A percentile compares a stretch with the other conserved stretches of the same genome.
These are phyloP conservation scores for Elanus axillaris DNA, from an alignment of 2,113 vertebrate species.

Conservation along the genomic window DNA sequence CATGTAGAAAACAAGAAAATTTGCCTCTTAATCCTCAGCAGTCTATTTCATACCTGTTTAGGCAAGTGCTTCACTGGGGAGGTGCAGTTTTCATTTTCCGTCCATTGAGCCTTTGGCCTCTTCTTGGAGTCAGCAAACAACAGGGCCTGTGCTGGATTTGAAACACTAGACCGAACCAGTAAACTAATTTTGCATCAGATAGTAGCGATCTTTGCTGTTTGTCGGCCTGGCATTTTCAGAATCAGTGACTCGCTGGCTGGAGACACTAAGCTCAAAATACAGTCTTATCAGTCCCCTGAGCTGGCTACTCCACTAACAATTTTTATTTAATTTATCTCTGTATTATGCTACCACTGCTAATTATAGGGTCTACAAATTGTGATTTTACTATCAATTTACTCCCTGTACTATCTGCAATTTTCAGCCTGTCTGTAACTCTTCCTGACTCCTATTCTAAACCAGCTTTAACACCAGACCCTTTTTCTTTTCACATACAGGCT, in stretches of 20 bases:
- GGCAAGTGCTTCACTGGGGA: background rate
- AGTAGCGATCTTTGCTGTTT: background rate
- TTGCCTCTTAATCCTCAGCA: background rate
- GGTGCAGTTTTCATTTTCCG: background rate
- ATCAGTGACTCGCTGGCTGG: background rate
- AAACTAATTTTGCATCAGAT: background rate
- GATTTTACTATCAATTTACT: background rate
- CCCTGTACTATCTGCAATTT: background rate
- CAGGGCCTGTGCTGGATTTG: background rate
- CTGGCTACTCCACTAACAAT: background rate
- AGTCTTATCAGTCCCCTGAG: background rate
- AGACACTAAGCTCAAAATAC: background rate
- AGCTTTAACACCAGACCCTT: background rate
- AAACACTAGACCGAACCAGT: background rate
- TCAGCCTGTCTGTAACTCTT: background rate
- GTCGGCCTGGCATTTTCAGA: background rate
- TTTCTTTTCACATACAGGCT: background rate
- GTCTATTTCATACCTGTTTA: background rate
- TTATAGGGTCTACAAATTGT: background rate
- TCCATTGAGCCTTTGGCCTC: background rate
- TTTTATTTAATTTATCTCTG: constrained; percentile 21
- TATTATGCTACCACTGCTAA: background rate
- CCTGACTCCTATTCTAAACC: background rate
- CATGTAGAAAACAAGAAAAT: background rate
- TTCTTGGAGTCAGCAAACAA: background rate